Base-by-base conservation (phyloP, 1,140 invertebrate species). In the Drosophila nigromelanica region DNA sequence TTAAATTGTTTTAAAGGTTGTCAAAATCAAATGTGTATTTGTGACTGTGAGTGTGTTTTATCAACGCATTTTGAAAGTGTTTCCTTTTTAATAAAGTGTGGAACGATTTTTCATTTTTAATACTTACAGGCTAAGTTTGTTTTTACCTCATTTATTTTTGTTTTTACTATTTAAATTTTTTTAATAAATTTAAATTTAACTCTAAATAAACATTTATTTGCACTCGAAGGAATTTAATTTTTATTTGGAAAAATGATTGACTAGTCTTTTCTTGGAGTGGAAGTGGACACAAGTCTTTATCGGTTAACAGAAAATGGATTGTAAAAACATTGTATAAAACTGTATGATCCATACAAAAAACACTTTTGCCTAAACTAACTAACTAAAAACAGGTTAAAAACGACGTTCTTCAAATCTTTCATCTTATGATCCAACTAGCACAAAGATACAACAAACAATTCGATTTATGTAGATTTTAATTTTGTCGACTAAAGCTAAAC, bases 51-150 rank as follows among this genome's bases (percentile, higher is more conserved):
- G 42, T 42, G 27, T 68, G 39, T 74, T 3, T 63, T 54, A n/a
- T 39, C 51, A 73, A 75, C 51, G 24, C 37, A 56, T 14, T 51
- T 59, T 50, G 47, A 33, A n/a, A 33, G 39, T 45, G 40, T 35
- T 15, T 11, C 7, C 14, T n/a, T 15, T 73, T 2, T 62, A 47
- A 48, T 15, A 18, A 62, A 40, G 64, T 55, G 66, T 69, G 60
- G 27, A 74, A 70, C 64, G 58, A 56, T 51, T 55, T 60, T 50
- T 33, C 24, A 47, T 45, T 70, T 59, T 21, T 60, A 56, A 59
- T 27, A 64, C 62, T 82, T 82, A 78, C 6, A 50, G 51, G 40
- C 73, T 89, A 82, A 67, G 89, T 77, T 69, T 76, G 40, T 68
- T 58, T 67, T 35, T 59, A 59, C 33, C 48, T 58, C 1, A 10